phyloP scores from a whole-genome alignment of 2,888 invertebrate genomes.

The Meteorus colon region DNA sequence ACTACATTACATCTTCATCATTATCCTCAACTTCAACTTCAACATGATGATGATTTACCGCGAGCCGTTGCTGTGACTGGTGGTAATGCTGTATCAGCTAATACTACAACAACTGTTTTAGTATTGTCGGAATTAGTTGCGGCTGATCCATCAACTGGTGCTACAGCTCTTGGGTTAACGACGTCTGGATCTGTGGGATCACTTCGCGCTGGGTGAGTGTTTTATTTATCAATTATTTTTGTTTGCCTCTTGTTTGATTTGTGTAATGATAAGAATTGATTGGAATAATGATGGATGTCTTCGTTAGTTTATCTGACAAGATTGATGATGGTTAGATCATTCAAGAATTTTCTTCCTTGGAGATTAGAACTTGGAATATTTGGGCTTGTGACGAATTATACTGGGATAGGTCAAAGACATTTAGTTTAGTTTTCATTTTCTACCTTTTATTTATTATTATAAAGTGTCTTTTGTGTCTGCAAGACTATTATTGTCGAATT shows the following conservation, averaged over 20 bases:
- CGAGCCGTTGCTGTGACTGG: slow-evolving; percentile 62
- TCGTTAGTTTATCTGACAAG: too few species aligned
- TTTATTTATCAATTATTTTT: slow-evolving; percentile 7
- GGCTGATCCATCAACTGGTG: slow-evolving; percentile 76
- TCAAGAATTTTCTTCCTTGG: too few species aligned
- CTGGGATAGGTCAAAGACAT: too few species aligned
- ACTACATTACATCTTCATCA: slow-evolving; percentile 76
- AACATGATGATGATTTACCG: slow-evolving; percentile 75
- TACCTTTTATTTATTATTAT: too few species aligned
- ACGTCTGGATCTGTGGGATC: slow-evolving; percentile 61
- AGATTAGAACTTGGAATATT: too few species aligned
- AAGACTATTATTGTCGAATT: too few species aligned
- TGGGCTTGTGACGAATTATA: too few species aligned
- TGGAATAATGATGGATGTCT: too few species aligned
- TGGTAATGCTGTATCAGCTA: slow-evolving; percentile 66
- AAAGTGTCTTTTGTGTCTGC: too few species aligned
- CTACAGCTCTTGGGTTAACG: slow-evolving; percentile 63
- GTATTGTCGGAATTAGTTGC: slow-evolving; percentile 84
- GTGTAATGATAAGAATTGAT: too few species aligned
- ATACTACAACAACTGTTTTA: slow-evolving; percentile 79
- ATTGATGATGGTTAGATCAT: too few species aligned
- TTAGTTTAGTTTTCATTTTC: too few species aligned
- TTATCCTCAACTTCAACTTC: slow-evolving; percentile 75
- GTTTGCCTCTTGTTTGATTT: background rate
- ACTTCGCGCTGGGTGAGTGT: slow-evolving; percentile 68